These are phyloP conservation scores for Brienomyrus longianalis DNA, from an alignment of 2,113 vertebrate genomes.

Conservation along the genomic window DNA sequence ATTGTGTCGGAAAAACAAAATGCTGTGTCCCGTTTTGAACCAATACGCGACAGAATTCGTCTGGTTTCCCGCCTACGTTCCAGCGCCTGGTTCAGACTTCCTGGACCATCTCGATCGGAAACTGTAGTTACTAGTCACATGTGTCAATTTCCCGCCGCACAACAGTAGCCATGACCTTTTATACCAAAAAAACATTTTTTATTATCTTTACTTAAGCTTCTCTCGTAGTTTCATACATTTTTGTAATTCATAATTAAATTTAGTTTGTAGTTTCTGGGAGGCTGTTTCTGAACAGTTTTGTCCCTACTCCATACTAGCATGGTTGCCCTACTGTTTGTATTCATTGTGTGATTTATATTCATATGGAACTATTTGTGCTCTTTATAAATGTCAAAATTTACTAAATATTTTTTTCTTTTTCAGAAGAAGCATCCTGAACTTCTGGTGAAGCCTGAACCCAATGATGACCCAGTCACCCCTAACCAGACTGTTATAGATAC, in stretches of 20 bases:
- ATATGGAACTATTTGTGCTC: not conserved
- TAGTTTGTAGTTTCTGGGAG: no score
- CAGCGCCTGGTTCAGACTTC: not conserved
- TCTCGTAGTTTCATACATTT: not conserved
- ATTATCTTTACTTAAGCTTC: not conserved
- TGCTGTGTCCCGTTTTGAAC: not conserved
- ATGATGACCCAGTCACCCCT: not conserved
- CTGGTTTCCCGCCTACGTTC: not conserved
- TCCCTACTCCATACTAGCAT: no score
- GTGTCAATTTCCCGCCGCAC: not conserved
- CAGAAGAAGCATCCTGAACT: not conserved
- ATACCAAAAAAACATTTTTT: not conserved
- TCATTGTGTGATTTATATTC: not conserved
- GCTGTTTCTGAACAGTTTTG: no score
- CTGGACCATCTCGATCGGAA: not conserved
- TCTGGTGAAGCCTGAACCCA: not conserved
- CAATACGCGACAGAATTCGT: no score
- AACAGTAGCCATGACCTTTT: not conserved
- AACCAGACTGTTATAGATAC: not conserved
- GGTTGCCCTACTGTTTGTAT: not conserved
- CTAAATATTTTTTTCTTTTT: not conserved
- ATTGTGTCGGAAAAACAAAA: not conserved
- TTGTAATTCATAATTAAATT: no score
- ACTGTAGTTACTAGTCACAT: not conserved
- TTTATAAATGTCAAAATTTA: not conserved